These are phyloP conservation scores for Formica exsecta DNA, from an alignment of 1,140 invertebrate species.

Conservation along the genomic window DNA sequence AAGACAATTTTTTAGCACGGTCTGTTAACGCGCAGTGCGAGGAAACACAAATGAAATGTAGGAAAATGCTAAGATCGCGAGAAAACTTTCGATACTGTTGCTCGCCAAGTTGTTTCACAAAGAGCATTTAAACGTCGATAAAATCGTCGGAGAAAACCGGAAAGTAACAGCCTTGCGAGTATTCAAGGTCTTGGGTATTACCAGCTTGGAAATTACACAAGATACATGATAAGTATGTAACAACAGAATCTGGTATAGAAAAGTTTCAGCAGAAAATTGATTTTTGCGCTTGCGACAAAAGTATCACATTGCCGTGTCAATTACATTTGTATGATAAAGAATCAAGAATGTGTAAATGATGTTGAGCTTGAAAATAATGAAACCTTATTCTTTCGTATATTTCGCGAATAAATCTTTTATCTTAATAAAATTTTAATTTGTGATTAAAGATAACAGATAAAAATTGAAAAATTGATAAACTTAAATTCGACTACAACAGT, in stretches of 20 bases:
- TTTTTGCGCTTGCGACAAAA: not conserved
- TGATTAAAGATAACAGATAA: not conserved
- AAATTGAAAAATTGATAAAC: not conserved
- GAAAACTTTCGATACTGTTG: not conserved
- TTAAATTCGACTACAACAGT: not conserved
- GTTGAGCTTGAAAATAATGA: not conserved
- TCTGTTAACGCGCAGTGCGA: constrained; percentile 5
- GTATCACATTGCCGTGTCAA: not conserved
- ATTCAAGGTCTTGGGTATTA: constrained; percentile 1
- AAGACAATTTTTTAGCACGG: constrained; percentile 15
- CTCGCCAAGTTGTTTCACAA: not conserved
- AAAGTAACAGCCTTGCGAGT: not conserved
- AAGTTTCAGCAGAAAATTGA: not conserved
- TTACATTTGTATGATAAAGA: not conserved
- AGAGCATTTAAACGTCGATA: not conserved
- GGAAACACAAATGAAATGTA: not conserved
- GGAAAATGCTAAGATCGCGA: not conserved
- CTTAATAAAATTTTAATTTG: not conserved
- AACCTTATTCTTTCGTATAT: not conserved
- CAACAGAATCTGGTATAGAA: not conserved
- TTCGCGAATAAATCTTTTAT: not conserved
- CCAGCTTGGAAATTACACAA: not conserved
- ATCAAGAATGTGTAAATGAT: not conserved
- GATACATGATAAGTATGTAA: not conserved
- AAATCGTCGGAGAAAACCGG: constrained; percentile 5